Base-by-base conservation (phyloP, 2,888 invertebrate species). In the Pheosia gnoma region DNA sequence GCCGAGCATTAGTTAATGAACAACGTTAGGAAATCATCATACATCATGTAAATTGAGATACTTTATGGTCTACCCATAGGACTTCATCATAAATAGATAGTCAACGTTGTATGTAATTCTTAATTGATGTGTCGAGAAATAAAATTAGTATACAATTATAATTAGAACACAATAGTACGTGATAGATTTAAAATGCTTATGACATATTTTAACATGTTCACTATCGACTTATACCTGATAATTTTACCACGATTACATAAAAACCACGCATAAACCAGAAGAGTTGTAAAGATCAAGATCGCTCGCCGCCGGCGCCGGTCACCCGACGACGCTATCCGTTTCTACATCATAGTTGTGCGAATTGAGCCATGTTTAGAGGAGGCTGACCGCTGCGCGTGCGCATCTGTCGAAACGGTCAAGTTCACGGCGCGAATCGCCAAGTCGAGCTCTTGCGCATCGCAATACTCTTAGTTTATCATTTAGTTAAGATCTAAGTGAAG, bases 331-430 rank as follows among this genome's bases (percentile, higher is more conserved):
- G 71, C 71, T 72, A 73, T 78, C 75, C 72, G 68, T 82, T 80
- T 77, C 77, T 75, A 83, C 82, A 79, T 80, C 71, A 63, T 71
- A 73, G 71, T 36, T 43, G 45, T 45, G 43, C 36, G 60, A 62
- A 68, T 65, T 70, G 67, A 70, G 65, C 65, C 68, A 74, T 71
- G 72, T 80, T 78, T 73, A 71, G 77, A 83, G 84, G 82, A 81
- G 82, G 84, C 81, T 85, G 87, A 82, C 84, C 83, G 86, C 75
- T 78, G 84, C 78, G 80, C 79, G 75, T 72, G 80, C 87, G 86
- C 89, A 89, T 89, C 89, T 83, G 80, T 73, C 68, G 77, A 76
- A 81, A 77, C 89, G 91, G 91, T 90, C 91, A 91, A 91, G 91
- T 89, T 91, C 91, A 91, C 80, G 90, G 89, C 79, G 80, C 59